Evolutionary conservation across 2,797 vertebrate species (phyloP), one percentile per base, ranked within the genome.

Genomic region (Gymnothorax reevesii): DNA sequence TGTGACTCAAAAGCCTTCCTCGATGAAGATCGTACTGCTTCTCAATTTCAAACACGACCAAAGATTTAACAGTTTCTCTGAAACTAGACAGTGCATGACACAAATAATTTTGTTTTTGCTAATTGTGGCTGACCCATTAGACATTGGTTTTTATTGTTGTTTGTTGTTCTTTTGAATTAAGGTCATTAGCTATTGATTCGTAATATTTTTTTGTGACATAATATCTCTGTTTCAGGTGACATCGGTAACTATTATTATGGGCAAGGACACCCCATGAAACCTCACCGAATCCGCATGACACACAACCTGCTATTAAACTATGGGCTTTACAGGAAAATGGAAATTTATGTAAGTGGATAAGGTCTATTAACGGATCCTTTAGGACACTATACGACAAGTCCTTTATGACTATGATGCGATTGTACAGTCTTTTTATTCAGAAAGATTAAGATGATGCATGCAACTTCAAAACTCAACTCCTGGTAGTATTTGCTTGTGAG

Each of bases 261-360:
- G 86, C 97, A 98, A 89, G 97, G 97, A 8, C 97, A 98, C 92
- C 97, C 97, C 42, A 98, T 98, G 97, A 98, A 98, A 92, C 97
- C 97, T n/a, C 97, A 98, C 64, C 94, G 97, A 87, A 98, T 98
- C 87, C 96, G 97, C 85, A 98, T 98, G 97, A 98, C 97, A 79
- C 97, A 98, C 92, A 98, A 98, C 92, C 95, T 98, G 90, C 95
- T 98, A 84, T 92, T 98, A 86, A 98, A 98, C 94, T 98, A 98
- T 92, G 97, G 97, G 87, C 96, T 98, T 57, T 98, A 98, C 95
- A 96, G 97, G 92, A 98, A 98, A 94, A 98, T 98, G 97, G 97
- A 98, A 94, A 97, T 98, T 91, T 98, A 98, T 87, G 97, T 98
- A 92, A 93, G 97, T 97, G 91, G 57, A n/a, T 86, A 42, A 86